Evolutionary conservation across 2,888 invertebrate genomes (phyloP), one percentile per base, ranked within the genome.

Genomic region (Drosophila cracens): DNA sequence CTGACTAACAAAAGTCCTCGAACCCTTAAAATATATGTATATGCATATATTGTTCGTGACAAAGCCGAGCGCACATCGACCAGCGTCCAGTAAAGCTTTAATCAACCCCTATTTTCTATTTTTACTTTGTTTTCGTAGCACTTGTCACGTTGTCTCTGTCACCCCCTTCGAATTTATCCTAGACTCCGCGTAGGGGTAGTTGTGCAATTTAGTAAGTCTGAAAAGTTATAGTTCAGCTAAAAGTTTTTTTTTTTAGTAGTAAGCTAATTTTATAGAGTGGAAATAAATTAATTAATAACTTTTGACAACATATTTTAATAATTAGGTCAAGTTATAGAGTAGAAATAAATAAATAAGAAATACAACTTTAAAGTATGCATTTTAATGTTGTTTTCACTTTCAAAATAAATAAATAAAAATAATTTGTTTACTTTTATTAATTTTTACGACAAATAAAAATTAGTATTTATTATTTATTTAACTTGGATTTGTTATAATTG

Each of bases 41-140:
- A 46, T 46, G 16, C 16, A 25, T 21, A 43, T 21, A 21, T 25
- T 16, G 46, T 46, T 46, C 46, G 46, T 25, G 21, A 8, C 36
- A 48, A 1, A 58, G 48, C 65, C 74, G 68, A 69, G 36, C 43
- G n/a, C 27, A 29, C 66, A 76, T 79, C 79, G 79, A 79, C 76
- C 66, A 77, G 18, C 46, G 68, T 70, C 70, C 76, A 75, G 43
- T n/a, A 48, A 54, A 63, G 38, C 21, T 59, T 60, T 13, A 18
- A 81, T 40, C 83, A 76, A 81, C 81, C 81, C 81, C 62, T 53
- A 62, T 69, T 57, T 63, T 11, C 2, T 21, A 46, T 34, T 46
- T 46, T 25, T 16, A 46, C 46, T 16, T 46, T 4, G 11, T 38
- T 56, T 40, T 40, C 29, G 5, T 16, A 40, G 27, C 66, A 70